Conservation (phyloP, 2,113 vertebrate species). For the Mola mola region DNA sequence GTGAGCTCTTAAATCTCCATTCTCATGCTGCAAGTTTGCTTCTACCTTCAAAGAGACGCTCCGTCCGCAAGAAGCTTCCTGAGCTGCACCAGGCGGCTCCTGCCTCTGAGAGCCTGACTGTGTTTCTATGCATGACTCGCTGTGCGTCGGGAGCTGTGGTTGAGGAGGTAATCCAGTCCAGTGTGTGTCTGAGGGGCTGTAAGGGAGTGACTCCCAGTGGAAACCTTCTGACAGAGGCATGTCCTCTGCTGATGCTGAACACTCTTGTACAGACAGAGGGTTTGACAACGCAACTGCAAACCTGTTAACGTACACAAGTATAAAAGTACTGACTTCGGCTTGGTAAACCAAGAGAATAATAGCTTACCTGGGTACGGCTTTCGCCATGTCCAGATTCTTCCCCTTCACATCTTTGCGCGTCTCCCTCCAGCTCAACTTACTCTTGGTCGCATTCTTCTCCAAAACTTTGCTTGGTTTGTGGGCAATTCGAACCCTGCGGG, state of each 20-base stretch:
- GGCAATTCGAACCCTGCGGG: conserved; percentile 85
- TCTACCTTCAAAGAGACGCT: conserved; percentile 28
- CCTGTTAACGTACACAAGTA: conserved; percentile 66
- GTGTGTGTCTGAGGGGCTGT: conserved; percentile 39
- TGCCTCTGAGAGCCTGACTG: background rate
- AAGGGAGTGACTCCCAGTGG: conserved; percentile 86
- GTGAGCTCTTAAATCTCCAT: background rate
- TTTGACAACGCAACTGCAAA: conserved; percentile 86
- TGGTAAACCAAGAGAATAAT: background rate
- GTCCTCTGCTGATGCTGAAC: conserved; percentile 73
- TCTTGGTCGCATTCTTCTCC: conserved; percentile 77
- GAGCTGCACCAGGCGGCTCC: background rate
- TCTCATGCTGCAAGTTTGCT: background rate
- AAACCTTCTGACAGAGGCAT: conserved; percentile 86
- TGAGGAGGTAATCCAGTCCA: conserved; percentile 74
- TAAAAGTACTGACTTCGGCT: background rate
- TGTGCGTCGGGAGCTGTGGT: conserved; percentile 47
- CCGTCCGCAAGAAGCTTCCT: background rate
- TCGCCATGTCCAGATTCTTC: conserved; percentile 84
- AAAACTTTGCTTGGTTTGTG: conserved; percentile 78
- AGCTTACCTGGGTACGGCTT: conserved; percentile 87
- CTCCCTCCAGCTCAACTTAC: conserved; percentile 85
- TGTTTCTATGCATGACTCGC: background rate
- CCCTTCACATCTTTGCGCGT: conserved; percentile 84
- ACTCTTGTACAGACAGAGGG: conserved; percentile 70